phyloP scores from a whole-genome alignment of 2,113 vertebrate species.

The Podarcis cretensis region DNA sequence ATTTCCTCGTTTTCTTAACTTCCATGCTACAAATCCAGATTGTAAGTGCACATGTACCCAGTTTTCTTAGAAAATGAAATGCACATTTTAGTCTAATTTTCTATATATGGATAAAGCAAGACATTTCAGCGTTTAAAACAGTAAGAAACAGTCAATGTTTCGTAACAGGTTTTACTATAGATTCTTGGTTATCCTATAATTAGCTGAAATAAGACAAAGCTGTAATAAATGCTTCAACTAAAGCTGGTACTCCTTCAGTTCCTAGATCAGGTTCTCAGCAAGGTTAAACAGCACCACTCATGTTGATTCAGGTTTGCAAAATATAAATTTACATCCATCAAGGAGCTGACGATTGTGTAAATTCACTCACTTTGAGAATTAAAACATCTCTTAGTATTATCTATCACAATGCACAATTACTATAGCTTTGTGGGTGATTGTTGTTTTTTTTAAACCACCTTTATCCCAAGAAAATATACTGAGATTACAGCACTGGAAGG shows the following conservation, averaged over 20 bases:
- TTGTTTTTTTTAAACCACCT: constrained; percentile 46
- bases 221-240: not conserved
- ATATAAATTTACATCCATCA: not conserved
- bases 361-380: constrained; percentile 13
- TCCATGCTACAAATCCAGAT: constrained; percentile 46
- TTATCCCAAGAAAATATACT: constrained; percentile 43
- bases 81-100: constrained; percentile 1
- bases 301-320: constrained; percentile 12
- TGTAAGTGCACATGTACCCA: constrained; percentile 41
- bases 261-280: constrained; percentile 14
- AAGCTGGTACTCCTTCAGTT: not conserved
- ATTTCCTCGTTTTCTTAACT: constrained; percentile 62
- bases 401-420: not conserved
- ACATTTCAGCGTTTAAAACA: constrained; percentile 49
- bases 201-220: constrained; percentile 12
- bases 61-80: constrained; percentile 37
- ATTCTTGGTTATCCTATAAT: not conserved
- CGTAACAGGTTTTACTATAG: constrained; percentile 9
- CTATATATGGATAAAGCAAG: constrained; percentile 42
- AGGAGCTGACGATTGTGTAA: not conserved
- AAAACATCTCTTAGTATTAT: not conserved
- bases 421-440: constrained; percentile 9
- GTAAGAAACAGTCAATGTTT: constrained; percentile 31
- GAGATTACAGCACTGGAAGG: constrained; percentile 62
- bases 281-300: constrained; percentile 1